Evolutionary conservation across 2,888 invertebrate species (phyloP).

Genomic region (Melieria crassipennis): DNA sequence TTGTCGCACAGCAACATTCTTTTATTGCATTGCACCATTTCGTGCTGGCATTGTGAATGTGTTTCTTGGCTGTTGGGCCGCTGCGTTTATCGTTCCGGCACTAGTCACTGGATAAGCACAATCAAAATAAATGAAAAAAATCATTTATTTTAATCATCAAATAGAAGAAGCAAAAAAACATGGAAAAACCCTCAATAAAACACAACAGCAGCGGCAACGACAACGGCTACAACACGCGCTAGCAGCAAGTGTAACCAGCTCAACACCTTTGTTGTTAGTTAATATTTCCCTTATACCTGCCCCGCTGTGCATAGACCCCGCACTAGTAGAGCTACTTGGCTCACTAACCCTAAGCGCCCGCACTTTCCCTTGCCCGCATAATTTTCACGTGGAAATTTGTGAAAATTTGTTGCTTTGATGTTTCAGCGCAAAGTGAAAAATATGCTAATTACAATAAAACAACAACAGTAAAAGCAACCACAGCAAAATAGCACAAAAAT

Average conservation of each 20-base stretch:
- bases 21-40: background rate
- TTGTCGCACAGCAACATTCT: conserved; percentile 25
- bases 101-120: background rate
- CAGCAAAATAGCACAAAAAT: conserved; percentile 9
- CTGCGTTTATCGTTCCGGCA: background rate
- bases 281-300: too few species aligned
- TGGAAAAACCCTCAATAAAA: background rate
- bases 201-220: background rate
- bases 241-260: conserved; percentile 5
- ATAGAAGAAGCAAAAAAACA: background rate
- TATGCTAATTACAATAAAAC: conserved; percentile 15
- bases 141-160: conserved; percentile 9
- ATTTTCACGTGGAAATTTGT: conserved; percentile 43
- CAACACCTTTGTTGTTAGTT: conserved; percentile 10
- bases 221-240: too few species aligned
- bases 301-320: too few species aligned
- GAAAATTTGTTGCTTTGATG: conserved; percentile 49
- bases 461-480: background rate
- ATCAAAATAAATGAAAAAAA: conserved; percentile 26
- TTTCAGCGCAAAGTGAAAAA: conserved; percentile 21
- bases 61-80: background rate
- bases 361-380: background rate
- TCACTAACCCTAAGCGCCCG: too few species aligned
- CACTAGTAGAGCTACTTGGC: too few species aligned
- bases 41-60: background rate